phyloP scores from a whole-genome alignment of 1,140 invertebrate species.

The Physella acuta region DNA sequence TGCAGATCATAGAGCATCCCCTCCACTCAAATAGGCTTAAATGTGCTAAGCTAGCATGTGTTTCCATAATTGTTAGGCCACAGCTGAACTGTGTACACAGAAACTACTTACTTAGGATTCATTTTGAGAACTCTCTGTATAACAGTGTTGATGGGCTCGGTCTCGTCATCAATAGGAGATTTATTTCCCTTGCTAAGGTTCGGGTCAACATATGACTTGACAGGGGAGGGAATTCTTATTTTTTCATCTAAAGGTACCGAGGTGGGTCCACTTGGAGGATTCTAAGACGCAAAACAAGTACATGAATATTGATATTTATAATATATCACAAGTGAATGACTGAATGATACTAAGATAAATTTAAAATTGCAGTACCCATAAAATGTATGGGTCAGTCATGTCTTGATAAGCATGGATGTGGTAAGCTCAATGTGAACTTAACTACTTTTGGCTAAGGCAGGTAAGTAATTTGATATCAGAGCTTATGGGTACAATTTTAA shows the following conservation, averaged over 20 bases:
- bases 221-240: not conserved
- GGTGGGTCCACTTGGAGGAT: not conserved
- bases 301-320: not conserved
- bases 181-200: not conserved
- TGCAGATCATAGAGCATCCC: not conserved
- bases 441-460: no score
- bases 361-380: no score
- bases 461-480: no score
- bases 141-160: slow-evolving; percentile 21
- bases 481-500: no score
- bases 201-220: slow-evolving; percentile 1
- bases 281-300: not conserved
- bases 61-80: no score
- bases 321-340: no score
- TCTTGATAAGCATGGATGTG: no score
- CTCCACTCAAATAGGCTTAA: not conserved
- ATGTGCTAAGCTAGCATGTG: not conserved
- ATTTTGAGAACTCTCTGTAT: slow-evolving; percentile 41
- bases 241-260: not conserved
- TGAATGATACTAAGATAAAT: no score
- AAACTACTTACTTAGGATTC: slow-evolving; percentile 40
- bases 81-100: no score
- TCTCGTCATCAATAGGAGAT: not conserved
- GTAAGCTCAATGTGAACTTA: no score
- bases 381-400: no score